phyloP scores from a whole-genome alignment of 2,888 invertebrate genomes.

The Drosophila anceps region DNA sequence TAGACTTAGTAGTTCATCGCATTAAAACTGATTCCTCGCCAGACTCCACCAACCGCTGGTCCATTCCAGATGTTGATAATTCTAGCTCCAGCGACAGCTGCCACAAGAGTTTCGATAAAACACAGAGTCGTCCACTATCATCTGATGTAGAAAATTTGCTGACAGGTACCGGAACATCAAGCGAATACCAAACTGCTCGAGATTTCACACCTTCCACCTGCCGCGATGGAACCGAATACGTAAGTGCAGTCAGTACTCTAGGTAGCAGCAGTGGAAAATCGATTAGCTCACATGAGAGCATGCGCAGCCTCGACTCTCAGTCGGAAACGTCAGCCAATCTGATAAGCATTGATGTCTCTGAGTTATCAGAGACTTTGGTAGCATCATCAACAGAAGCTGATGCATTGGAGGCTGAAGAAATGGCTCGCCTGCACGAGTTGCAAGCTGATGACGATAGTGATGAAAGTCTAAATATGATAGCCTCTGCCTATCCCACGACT shows the following conservation, averaged over 20 bases:
- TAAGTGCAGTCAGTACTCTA: constrained; percentile 94
- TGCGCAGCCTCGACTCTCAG: constrained; percentile 93
- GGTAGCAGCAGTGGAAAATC: constrained; percentile 84
- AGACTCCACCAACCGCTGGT: constrained; percentile 88
- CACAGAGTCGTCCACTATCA: constrained; percentile 92
- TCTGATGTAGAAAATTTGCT: constrained; percentile 94
- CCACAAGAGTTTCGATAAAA: constrained; percentile 94
- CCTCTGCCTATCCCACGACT: constrained; percentile 58
- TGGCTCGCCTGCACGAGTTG: constrained; percentile 87
- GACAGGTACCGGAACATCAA: constrained; percentile 87
- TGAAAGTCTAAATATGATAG: constrained; percentile 85
- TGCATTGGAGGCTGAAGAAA: constrained; percentile 86
- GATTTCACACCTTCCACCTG: constrained; percentile 90
- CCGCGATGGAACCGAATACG: constrained; percentile 94
- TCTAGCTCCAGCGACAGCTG: constrained; percentile 96
- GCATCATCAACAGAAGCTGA: constrained; percentile 92
- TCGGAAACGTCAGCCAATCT: constrained; percentile 93
- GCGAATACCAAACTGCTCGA: constrained; percentile 95
- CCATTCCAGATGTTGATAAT: constrained; percentile 92
- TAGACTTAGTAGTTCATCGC: constrained; percentile 80
- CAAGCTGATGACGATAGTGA: constrained; percentile 86
- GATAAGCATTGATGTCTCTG: constrained; percentile 95
- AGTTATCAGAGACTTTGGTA: constrained; percentile 96
- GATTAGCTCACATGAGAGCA: constrained; percentile 93
- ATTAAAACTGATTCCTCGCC: constrained; percentile 85